Evolutionary conservation across 1,140 invertebrate genomes (phyloP), one percentile per base, ranked within the genome.

Genomic region (Rhopalosiphum padi): DNA sequence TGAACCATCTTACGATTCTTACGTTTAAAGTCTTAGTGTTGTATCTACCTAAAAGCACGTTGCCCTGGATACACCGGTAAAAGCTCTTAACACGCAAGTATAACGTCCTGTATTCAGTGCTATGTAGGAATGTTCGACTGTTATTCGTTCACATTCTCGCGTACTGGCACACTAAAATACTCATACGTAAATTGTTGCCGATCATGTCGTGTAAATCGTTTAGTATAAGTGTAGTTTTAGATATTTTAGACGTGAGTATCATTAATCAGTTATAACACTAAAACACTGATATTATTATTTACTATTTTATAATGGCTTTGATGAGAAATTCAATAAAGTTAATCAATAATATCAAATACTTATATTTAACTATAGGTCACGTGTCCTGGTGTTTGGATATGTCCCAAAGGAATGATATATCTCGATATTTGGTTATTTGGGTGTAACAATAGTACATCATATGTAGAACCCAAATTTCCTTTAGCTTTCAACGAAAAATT

Each of bases 311-410:
- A 30, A 86, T 25, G 25, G 25, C 23, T 37, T 83, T 7, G 21
- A 83, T 35, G n/a, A 82, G 6, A 35, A 82, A 82, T 82, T 37
- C 30, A n/a, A 35, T 9, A 30, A 68, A 37, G 4, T 82, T 35
- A 77, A 77, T 77, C n/a, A 35, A 35, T 0, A 82, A n/a, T 35
- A 35, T 18, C 37, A 82, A 35, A n/a, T 83, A 37, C 7, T 6
- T 83, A 68, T 68, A 37, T 35, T 37, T 83, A 83, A 53, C 46
- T 23, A 37, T 55, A 97, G 97, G 95, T 97, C 48, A 96, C 96
- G 94, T 97, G 97, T 95, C 97, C 97, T 22, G 97, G 97, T 53
- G 97, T 97, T 51, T 97, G 97, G 96, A 94, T 97, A 4, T 97
- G 97, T 95, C 96, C 97, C 91, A 97, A 96, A 95, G 97, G 97